These are phyloP conservation scores for Syngnathus acus DNA, from an alignment of 2,797 vertebrate genomes.

Conservation along the genomic window DNA sequence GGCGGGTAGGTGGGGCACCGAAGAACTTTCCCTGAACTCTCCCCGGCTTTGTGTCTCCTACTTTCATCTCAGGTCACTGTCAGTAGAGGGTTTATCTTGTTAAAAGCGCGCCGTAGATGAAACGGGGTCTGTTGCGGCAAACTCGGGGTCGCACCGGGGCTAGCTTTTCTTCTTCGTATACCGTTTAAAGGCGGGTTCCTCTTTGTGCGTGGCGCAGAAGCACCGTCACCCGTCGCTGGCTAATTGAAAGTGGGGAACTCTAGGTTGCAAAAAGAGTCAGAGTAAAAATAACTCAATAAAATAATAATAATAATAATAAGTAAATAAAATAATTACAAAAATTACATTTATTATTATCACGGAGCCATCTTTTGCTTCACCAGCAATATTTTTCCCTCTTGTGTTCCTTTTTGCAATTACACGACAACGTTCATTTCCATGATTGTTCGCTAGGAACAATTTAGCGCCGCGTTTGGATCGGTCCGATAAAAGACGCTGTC, in stretches of 20 bases:
- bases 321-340: no score
- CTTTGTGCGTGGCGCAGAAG: slow-evolving; percentile 32
- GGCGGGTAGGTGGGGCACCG: slow-evolving; percentile 34
- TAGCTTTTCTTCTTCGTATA: slow-evolving; percentile 19
- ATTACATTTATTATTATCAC: no score
- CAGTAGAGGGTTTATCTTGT: slow-evolving; percentile 63
- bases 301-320: no score
- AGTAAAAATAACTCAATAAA: no score
- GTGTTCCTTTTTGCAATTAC: no score
- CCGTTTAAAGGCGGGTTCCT: slow-evolving; percentile 20
- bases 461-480: slow-evolving; percentile 46
- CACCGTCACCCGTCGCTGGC: slow-evolving; percentile 8
- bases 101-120: slow-evolving; percentile 56
- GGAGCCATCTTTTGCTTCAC: no score
- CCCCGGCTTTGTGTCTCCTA: slow-evolving; percentile 47
- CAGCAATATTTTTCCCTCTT: no score
- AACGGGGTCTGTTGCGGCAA: slow-evolving; percentile 34
- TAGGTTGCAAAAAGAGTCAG: no score
- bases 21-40: slow-evolving; percentile 72
- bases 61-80: slow-evolving; percentile 73
- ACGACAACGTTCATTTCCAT: neutral
- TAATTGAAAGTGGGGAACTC: neutral
- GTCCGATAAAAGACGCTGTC: slow-evolving; percentile 46
- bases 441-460: slow-evolving; percentile 8
- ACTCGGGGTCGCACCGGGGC: slow-evolving; percentile 8